phyloP scores from a whole-genome alignment of 2,888 invertebrate species.

The Tetramorium bicarinatum region DNA sequence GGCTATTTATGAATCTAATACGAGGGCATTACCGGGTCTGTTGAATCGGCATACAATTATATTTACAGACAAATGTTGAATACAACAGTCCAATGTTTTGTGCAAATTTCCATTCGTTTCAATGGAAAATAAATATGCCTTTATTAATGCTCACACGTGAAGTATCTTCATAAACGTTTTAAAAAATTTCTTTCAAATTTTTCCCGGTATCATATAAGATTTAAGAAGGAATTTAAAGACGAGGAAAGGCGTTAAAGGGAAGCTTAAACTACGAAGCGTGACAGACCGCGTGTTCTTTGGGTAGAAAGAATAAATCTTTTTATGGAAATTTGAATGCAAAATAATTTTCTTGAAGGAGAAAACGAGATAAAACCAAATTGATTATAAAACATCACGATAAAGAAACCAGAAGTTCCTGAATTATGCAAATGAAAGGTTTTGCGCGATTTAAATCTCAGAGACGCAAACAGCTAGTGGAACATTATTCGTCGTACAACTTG shows the following conservation, averaged over 20 bases:
- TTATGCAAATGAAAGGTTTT: constrained; percentile 35
- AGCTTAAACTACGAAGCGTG: not conserved
- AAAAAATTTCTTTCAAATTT: not conserved
- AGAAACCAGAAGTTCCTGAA: constrained; percentile 23
- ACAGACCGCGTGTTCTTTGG: not conserved
- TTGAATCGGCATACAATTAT: constrained; percentile 23
- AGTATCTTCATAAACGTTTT: not conserved
- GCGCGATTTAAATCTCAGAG: constrained; percentile 20
- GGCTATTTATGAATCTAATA: constrained; percentile 40
- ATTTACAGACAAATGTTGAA: constrained; percentile 38
- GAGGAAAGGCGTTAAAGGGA: not conserved
- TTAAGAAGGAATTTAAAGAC: not conserved
- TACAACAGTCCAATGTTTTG: not conserved
- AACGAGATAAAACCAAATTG: constrained; percentile 38
- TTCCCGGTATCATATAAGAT: not conserved
- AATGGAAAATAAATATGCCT: not conserved
- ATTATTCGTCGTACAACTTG: constrained; percentile 18
- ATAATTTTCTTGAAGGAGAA: constrained; percentile 23
- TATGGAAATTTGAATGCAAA: constrained; percentile 18
- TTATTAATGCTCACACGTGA: constrained; percentile 1
- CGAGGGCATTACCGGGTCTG: not conserved
- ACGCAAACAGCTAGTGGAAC: constrained; percentile 4
- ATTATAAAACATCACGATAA: constrained; percentile 33
- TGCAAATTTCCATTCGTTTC: not conserved
- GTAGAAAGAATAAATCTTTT: constrained; percentile 9